These are phyloP conservation scores for Apostichopus japonicus DNA, from an alignment of 35 echinoderm and acorn worm genomes.

Conservation along the genomic window DNA sequence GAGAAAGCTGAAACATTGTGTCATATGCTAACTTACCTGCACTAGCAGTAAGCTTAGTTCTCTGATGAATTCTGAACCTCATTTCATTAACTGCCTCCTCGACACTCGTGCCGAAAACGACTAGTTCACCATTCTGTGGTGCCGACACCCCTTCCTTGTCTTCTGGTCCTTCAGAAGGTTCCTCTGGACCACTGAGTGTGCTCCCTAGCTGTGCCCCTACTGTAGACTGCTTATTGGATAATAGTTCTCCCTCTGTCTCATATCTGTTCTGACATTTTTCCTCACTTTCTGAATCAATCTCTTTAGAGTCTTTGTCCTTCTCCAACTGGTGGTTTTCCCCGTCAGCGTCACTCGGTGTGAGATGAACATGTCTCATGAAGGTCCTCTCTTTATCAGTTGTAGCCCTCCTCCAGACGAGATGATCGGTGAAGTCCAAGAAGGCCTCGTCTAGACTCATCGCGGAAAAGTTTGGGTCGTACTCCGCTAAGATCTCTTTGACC, in stretches of 20 bases:
- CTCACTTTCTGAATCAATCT: neutral
- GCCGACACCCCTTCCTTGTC: neutral
- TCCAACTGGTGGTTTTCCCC: neutral
- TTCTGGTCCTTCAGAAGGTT: neutral
- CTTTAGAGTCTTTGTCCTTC: neutral
- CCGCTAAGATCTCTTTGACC: constrained; percentile 80
- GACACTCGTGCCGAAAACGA: neutral
- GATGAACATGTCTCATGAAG: constrained; percentile 25
- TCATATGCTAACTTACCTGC: constrained; percentile 64
- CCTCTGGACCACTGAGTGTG: neutral
- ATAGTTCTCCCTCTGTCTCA: neutral
- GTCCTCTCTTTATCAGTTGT: constrained; percentile 81
- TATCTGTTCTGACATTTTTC: neutral
- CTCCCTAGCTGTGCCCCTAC: too few species aligned
- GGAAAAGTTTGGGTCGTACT: constrained; percentile 94
- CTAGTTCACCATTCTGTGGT: neutral
- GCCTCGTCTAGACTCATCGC: constrained; percentile 95
- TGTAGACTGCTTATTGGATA: neutral
- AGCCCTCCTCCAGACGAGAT: constrained; percentile 58
- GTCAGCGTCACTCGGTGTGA: neutral
- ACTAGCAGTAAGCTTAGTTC: constrained; percentile 92
- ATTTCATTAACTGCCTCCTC: constrained; percentile 94
- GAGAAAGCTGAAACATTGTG: neutral
- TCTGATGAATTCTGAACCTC: constrained; percentile 88
- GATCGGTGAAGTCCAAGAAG: constrained; percentile 92